Percentiles rank a stretch among this genome's conserved stretches.
Conservation (phyloP, 2,113 vertebrate genomes). For the Crotalus helleri region DNA sequence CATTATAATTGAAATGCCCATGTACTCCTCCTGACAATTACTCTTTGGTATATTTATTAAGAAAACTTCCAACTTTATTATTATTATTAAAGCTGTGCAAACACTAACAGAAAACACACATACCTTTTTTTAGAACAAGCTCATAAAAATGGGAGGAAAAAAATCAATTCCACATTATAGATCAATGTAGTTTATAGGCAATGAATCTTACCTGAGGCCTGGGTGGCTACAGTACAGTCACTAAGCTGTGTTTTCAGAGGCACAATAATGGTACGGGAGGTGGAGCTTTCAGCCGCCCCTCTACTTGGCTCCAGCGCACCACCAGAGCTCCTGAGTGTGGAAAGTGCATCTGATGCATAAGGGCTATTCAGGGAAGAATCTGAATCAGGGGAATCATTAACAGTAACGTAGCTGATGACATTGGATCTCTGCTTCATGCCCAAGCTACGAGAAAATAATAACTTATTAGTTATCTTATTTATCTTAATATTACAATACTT, state of each 20-base stretch:
- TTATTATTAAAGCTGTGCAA: background rate
- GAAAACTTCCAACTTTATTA: background rate
- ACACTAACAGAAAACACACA: background rate
- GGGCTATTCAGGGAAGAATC: conserved; percentile 93
- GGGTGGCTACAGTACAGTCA: conserved; percentile 74
- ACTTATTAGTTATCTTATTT: background rate
- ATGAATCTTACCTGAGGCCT: conserved; percentile 69
- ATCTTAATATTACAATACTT: background rate
- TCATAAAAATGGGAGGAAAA: background rate
- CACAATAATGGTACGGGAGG: conserved; percentile 84
- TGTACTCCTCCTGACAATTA: background rate
- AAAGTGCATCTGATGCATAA: conserved; percentile 75
- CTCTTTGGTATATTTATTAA: background rate
- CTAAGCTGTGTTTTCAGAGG: conserved; percentile 85
- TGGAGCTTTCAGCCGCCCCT: conserved; percentile 69
- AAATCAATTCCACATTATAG: background rate
- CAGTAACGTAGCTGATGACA: conserved; percentile 97
- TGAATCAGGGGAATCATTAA: conserved; percentile 95
- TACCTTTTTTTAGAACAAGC: background rate
- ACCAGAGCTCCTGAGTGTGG: conserved; percentile 65
- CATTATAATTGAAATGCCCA: background rate
- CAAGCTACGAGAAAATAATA: conserved; percentile 66
- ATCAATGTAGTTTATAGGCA: background rate
- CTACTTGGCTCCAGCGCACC: conserved; percentile 65
- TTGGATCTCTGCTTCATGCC: conserved; percentile 87